Conservation (phyloP, 2,113 vertebrate species). For the Noturus placidus region DNA sequence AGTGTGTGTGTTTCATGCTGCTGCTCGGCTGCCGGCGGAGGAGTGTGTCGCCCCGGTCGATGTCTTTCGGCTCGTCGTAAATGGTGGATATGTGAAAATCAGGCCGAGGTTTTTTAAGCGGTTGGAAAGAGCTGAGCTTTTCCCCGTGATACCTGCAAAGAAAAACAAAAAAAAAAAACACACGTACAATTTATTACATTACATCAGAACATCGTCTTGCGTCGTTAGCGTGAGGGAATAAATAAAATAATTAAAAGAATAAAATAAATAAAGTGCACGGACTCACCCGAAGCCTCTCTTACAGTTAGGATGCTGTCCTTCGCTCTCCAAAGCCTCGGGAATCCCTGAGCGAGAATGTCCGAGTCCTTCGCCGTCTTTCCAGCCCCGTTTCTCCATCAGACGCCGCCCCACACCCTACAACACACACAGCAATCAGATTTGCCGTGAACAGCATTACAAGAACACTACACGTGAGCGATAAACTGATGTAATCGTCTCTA, state of each 20-base stretch:
- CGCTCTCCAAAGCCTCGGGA: slow-evolving; percentile 83
- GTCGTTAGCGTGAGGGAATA: neutral
- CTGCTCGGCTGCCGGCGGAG: slow-evolving; percentile 82
- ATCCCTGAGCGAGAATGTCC: slow-evolving; percentile 82
- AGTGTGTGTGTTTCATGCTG: slow-evolving; percentile 85
- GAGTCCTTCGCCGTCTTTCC: slow-evolving; percentile 88
- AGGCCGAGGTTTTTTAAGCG: slow-evolving; percentile 72
- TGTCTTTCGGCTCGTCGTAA: slow-evolving; percentile 84
- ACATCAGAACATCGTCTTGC: neutral
- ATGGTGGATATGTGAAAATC: slow-evolving; percentile 82
- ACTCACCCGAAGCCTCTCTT: slow-evolving; percentile 94
- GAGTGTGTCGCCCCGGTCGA: slow-evolving; percentile 79
- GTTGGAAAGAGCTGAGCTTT: slow-evolving; percentile 78
- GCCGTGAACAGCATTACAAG: neutral
- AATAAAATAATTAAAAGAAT: too few species aligned
- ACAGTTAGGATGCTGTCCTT: slow-evolving; percentile 91
- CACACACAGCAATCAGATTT: neutral
- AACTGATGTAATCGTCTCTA: neutral
- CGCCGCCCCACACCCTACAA: slow-evolving; percentile 90
- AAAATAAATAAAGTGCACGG: too few species aligned
- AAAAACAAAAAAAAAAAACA: neutral
- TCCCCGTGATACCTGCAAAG: slow-evolving; percentile 89
- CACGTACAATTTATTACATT: too few species aligned
- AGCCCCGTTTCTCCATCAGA: slow-evolving; percentile 92
- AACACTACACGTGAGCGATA: neutral